phyloP scores from a whole-genome alignment of 1,140 invertebrate genomes.

The Bicyclus anynana region DNA sequence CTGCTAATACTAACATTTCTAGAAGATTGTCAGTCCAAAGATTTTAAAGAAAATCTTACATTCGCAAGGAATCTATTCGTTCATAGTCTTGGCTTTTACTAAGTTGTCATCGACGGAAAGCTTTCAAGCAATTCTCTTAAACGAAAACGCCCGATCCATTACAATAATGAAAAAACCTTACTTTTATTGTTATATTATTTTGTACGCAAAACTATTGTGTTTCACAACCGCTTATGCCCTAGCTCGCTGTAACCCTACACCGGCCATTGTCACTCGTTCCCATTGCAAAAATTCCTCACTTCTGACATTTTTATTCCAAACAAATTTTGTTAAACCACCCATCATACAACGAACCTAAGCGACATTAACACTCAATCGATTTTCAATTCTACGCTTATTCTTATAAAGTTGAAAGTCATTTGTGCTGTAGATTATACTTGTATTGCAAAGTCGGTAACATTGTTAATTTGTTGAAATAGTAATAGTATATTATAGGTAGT shows the following conservation, averaged over 20 bases:
- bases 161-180: not conserved
- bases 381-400: not conserved
- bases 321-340: slow-evolving; percentile 10
- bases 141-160: not conserved
- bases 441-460: not conserved
- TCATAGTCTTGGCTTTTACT: no score
- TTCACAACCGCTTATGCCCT: slow-evolving; percentile 12
- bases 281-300: slow-evolving; percentile 34
- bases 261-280: slow-evolving; percentile 26
- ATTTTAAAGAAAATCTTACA: no score
- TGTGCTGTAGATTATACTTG: not conserved
- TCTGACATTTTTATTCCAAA: slow-evolving; percentile 28
- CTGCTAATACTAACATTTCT: no score
- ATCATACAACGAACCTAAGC: not conserved
- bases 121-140: not conserved
- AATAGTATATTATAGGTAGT: slow-evolving; percentile 14
- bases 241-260: slow-evolving; percentile 27
- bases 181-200: not conserved
- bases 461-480: slow-evolving; percentile 19
- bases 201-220: slow-evolving; percentile 15
- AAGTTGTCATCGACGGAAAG: not conserved
- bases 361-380: not conserved
- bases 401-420: slow-evolving; percentile 1
- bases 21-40: no score
- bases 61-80: no score